Base-by-base conservation (phyloP, 37 sponge, comb jelly and placozoan genomes). In the Haliclona indistincta region DNA sequence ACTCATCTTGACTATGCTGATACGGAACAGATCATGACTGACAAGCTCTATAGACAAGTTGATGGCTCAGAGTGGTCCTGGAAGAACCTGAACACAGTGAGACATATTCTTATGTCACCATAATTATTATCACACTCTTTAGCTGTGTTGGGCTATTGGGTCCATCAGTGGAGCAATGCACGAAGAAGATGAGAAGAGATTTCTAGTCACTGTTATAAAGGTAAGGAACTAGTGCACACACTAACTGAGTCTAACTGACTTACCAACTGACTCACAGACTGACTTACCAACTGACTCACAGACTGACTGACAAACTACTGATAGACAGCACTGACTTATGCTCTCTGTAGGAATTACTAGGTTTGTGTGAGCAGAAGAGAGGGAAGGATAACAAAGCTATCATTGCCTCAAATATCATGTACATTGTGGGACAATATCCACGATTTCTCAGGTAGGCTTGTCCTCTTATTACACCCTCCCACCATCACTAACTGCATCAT, bases 381-480 rank as follows among this genome's bases (percentile, higher is more conserved):
- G 99, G 99, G 22, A 98, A 98, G 56, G 99, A 98, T 68, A 98
- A 98, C 85, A 98, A 98, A 54, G 99, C 99, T 32, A 98, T 98
- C 41, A 79, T 98, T 42, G 99, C 99, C 44, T 95, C 96, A 32
- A 93, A 98, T 81, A 98, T 98, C 69, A 98, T 98, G 99, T 98
- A 98, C 88, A 93, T 98, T 42, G 99, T 98, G 23, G 99, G 99
- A 8, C 99, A 98, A 54, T 98, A 98, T 61, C 99, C 99, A 38
- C 68, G 99, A 51, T 98, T 94, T 63, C 65, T 96, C 3, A 88
- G 89, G 94, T 89, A 34, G 55, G 67, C 15, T 68, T 33, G 28
- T 71, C n/a, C n/a, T 23, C 53, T 20, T 19, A 51, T 19, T 20
- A 13, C 13, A 13, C 17, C 53, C 13, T 19, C 13, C 53, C n/a